These are phyloP conservation scores for Irena cyanogastra DNA, from an alignment of 2,113 vertebrate genomes.

Conservation along the genomic window DNA sequence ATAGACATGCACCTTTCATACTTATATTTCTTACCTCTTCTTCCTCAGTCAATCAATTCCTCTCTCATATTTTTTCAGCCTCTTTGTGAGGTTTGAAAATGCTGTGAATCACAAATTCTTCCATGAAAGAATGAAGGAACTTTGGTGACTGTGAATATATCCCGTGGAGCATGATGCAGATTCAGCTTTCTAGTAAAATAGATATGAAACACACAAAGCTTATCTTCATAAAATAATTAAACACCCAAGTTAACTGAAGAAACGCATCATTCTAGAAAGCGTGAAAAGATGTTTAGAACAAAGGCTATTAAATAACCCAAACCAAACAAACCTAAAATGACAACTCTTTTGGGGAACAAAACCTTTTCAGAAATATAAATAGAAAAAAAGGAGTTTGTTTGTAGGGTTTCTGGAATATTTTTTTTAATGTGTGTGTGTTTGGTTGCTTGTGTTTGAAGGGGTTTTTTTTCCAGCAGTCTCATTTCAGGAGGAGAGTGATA, in stretches of 20 bases:
- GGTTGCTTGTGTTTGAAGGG: neutral
- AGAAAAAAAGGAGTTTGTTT: rapidly evolving
- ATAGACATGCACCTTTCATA: neutral
- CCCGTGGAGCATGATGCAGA: neutral
- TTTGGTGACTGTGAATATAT: neutral
- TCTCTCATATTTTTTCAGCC: neutral
- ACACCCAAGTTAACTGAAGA: neutral
- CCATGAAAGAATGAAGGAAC: neutral
- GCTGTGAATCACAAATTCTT: neutral
- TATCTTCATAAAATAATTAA: neutral
- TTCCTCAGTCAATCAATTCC: neutral
- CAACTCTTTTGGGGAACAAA: neutral
- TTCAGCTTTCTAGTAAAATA: neutral
- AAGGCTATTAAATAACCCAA: neutral
- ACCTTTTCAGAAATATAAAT: neutral
- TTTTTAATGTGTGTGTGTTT: neutral
- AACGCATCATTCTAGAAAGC: neutral
- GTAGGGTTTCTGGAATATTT: neutral
- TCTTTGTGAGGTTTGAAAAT: neutral
- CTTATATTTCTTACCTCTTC: neutral
- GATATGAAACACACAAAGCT: neutral
- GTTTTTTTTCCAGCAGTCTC: neutral
- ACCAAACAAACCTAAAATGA: neutral
- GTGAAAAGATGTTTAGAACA: neutral
- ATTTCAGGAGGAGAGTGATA: neutral